These are phyloP conservation scores for Equus przewalskii DNA, from an alignment of 2,113 vertebrate genomes.

Conservation along the genomic window DNA sequence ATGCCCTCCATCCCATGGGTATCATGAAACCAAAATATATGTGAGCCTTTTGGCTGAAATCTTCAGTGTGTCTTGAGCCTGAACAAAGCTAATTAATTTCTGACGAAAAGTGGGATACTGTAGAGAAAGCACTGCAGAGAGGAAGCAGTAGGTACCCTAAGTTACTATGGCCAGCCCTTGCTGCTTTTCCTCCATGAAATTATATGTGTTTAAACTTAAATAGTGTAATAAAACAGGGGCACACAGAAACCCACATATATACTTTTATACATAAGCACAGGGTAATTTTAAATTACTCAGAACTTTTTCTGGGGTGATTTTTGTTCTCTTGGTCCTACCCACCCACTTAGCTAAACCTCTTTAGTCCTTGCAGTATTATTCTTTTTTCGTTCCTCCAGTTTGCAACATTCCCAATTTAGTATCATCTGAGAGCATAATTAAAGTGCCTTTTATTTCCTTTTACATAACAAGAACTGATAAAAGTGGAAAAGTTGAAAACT, in stretches of 20 bases:
- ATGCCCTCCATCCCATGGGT: not conserved
- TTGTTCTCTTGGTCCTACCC: not conserved
- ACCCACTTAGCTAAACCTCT: conserved; percentile 24
- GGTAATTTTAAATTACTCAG: conserved; percentile 53
- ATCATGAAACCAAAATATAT: not conserved
- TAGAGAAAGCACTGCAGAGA: not conserved
- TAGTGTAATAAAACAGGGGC: not conserved
- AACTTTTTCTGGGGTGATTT: conserved; percentile 41
- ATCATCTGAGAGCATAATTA: conserved; percentile 67
- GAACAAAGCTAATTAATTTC: not conserved
- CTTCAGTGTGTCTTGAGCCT: not conserved
- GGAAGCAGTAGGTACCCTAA: not conserved
- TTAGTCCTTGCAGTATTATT: not conserved
- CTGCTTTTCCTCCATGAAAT: not conserved
- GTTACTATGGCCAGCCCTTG: not conserved
- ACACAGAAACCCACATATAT: not conserved
- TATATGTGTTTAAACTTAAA: not conserved
- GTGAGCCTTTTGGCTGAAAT: not conserved
- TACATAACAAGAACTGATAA: conserved; percentile 66
- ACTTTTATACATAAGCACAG: not conserved
- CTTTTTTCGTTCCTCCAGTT: not conserved
- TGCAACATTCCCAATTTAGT: conserved; percentile 57
- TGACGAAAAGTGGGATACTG: not conserved
- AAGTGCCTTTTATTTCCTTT: conserved; percentile 59
- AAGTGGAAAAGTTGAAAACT: conserved; percentile 48